Conservation (phyloP, 2,797 vertebrate genomes). For the Mallotus villosus region DNA sequence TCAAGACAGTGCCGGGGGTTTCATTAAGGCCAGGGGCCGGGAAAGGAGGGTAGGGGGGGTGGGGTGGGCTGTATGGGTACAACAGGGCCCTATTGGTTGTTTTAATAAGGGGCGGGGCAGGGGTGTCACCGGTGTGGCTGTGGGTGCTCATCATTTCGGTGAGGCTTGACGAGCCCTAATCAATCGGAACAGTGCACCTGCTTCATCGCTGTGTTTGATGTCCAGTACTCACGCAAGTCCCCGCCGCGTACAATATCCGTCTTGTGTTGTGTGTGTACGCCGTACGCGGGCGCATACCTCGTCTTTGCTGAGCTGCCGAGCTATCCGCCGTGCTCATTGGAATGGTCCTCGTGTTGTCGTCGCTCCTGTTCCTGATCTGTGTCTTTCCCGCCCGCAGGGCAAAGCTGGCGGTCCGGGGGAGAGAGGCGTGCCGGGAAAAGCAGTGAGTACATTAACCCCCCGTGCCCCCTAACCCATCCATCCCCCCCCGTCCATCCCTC, state of each 20-base stretch:
- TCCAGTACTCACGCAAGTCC: neutral
- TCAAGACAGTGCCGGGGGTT: constrained; percentile 6
- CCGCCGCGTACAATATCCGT: neutral
- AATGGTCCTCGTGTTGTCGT: too few species aligned
- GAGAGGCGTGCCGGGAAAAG: constrained; percentile 81
- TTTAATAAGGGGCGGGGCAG: neutral
- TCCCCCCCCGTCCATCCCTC: too few species aligned
- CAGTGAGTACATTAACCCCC: constrained; percentile 78
- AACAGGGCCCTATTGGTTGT: neutral
- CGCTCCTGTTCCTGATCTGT: constrained; percentile 1
- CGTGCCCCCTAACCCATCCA: constrained; percentile 11
- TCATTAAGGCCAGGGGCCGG: neutral
- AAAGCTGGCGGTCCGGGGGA: constrained; percentile 88
- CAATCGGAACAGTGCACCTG: neutral
- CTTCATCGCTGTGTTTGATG: constrained; percentile 25
- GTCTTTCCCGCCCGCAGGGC: constrained; percentile 75
- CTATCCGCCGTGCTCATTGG: too few species aligned
- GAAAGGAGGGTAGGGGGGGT: too few species aligned
- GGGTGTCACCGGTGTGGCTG: neutral
- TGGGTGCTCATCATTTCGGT: constrained; percentile 14
- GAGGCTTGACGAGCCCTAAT: constrained; percentile 10
- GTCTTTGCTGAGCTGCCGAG: neutral
- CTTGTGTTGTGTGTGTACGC: neutral
- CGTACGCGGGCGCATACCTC: neutral
- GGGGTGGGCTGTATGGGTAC: neutral